Conservation (phyloP, 1,140 invertebrate species). For the Stegodyphus mimosarum region DNA sequence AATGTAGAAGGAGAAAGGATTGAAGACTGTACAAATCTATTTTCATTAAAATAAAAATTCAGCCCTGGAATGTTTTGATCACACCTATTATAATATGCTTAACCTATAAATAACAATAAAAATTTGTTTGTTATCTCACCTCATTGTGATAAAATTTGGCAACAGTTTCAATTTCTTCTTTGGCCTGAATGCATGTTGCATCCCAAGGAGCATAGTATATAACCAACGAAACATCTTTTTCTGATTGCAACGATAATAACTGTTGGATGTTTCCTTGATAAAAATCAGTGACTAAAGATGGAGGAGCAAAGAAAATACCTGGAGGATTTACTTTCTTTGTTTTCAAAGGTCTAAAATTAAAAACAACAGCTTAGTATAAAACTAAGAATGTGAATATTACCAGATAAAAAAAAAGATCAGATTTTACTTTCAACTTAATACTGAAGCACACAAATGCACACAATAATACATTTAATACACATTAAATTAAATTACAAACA, state of each 20-base stretch:
- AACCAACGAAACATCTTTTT: conserved; percentile 79
- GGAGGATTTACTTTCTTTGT: conserved; percentile 74
- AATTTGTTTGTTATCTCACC: conserved; percentile 68
- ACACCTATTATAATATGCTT: no score
- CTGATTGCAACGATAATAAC: conserved; percentile 73
- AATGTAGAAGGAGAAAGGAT: no score
- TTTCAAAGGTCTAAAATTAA: conserved; percentile 75
- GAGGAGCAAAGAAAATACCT: conserved; percentile 76
- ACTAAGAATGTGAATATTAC: no score
- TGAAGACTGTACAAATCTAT: no score
- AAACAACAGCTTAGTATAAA: neutral
- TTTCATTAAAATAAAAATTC: no score
- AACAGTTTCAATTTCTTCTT: conserved; percentile 79
- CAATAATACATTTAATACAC: no score
- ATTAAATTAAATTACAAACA: no score
- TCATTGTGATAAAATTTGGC: conserved; percentile 78
- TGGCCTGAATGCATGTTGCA: conserved; percentile 79
- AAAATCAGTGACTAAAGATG: conserved; percentile 77
- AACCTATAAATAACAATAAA: no score
- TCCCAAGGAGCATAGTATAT: conserved; percentile 94
- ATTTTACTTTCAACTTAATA: no score
- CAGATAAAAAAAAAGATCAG: no score
- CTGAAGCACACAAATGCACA: no score
- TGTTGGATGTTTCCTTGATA: conserved; percentile 77
- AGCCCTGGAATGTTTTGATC: no score